These are phyloP conservation scores for Schizopygopsis pylzovi DNA, from an alignment of 2,797 vertebrate genomes.

Conservation along the genomic window DNA sequence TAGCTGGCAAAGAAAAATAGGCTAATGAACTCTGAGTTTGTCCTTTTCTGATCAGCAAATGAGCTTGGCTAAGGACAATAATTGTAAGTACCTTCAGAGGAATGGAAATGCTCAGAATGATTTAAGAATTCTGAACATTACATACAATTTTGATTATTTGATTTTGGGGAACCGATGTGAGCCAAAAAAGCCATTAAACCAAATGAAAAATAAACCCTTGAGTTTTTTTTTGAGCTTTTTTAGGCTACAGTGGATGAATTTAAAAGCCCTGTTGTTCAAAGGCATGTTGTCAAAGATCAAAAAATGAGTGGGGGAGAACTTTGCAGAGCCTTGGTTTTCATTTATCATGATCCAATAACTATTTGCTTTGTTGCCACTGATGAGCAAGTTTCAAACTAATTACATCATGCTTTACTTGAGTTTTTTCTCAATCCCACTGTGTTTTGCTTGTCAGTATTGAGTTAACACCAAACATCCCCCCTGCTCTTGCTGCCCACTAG, in stretches of 20 bases:
- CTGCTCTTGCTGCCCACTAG: background rate
- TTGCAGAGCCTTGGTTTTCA: conserved; percentile 31
- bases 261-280: conserved; percentile 40
- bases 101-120: too few relatives aligned
- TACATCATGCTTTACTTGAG: conserved; percentile 13
- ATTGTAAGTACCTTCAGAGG: too few relatives aligned
- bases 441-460: conserved; percentile 24
- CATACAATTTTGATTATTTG: too few relatives aligned
- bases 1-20: too few relatives aligned
- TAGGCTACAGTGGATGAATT: conserved; percentile 40
- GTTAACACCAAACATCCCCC: conserved; percentile 19
- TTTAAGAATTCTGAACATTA: too few relatives aligned
- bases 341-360: conserved; percentile 21
- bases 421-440: conserved; percentile 5
- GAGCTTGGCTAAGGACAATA: too few relatives aligned
- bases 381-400: conserved; percentile 30
- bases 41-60: too few relatives aligned
- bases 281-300: conserved; percentile 47
- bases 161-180: too few relatives aligned
- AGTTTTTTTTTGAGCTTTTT: too few relatives aligned
- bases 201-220: too few relatives aligned
- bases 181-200: too few relatives aligned
- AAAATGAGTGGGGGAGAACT: conserved; percentile 32
- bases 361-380: conserved; percentile 26
- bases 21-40: too few relatives aligned